Conservation (phyloP, 2,113 vertebrate species). For the Craseonycteris thonglongyai region DNA sequence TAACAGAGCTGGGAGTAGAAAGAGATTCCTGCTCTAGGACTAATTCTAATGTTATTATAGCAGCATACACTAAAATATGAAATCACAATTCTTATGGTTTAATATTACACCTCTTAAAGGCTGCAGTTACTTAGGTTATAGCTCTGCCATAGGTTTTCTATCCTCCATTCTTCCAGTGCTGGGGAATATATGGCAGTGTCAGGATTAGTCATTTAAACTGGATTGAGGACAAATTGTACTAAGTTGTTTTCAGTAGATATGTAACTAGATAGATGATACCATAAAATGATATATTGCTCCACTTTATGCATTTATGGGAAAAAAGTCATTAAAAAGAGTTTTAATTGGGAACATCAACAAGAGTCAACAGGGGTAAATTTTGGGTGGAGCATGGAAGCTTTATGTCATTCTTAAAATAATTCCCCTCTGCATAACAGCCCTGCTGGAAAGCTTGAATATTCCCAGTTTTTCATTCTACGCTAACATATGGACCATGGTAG, state of each 20-base stretch:
- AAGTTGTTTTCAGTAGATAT: slow-evolving; percentile 58
- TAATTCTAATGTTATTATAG: slow-evolving; percentile 38
- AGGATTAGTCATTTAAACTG: slow-evolving; percentile 48
- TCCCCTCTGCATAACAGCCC: neutral
- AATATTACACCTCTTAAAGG: slow-evolving; percentile 51
- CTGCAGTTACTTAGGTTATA: neutral
- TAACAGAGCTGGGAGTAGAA: slow-evolving; percentile 33
- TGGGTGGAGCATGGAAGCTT: neutral
- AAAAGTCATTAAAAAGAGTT: slow-evolving; percentile 40
- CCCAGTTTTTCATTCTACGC: neutral
- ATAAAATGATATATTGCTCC: slow-evolving; percentile 57
- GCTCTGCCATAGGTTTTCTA: neutral
- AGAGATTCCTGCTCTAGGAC: neutral
- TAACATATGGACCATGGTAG: neutral
- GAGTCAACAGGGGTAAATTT: neutral
- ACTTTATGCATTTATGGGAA: slow-evolving; percentile 59
- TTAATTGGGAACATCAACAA: neutral
- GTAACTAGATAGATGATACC: slow-evolving; percentile 61
- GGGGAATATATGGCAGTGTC: neutral
- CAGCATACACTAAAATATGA: slow-evolving; percentile 42
- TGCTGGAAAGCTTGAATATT: neutral
- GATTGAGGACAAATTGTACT: slow-evolving; percentile 44
- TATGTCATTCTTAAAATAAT: neutral
- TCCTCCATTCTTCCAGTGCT: neutral
- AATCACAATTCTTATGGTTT: slow-evolving; percentile 6